Percentiles rank a stretch among this genome's conserved stretches.
These are phyloP conservation scores for Candidula unifasciata DNA, from an alignment of 2,888 invertebrate species.

Conservation along the genomic window DNA sequence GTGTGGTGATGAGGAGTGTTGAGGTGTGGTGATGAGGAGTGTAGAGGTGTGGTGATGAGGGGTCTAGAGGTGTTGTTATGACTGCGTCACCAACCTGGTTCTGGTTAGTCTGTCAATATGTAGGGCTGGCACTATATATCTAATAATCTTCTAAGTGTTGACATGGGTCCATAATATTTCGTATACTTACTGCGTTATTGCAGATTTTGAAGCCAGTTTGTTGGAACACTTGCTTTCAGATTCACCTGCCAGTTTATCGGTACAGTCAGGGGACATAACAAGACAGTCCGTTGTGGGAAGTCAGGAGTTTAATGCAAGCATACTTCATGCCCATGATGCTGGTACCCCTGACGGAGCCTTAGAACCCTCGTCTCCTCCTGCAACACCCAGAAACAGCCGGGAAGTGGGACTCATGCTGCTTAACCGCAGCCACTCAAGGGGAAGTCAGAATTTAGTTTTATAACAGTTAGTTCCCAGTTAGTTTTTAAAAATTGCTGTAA, in stretches of 20 bases:
- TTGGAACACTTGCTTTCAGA: background rate
- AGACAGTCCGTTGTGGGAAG: background rate
- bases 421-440: background rate
- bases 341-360: background rate
- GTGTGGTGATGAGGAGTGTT: too few relatives aligned
- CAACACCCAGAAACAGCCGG: constrained; percentile 15
- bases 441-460: constrained; percentile 16
- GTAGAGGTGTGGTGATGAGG: too few relatives aligned
- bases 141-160: too few relatives aligned
- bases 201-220: too few relatives aligned
- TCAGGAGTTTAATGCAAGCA: constrained; percentile 3
- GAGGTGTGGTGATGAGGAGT: too few relatives aligned
- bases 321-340: constrained; percentile 27
- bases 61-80: too few relatives aligned
- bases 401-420: constrained; percentile 15
- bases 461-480: background rate
- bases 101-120: too few relatives aligned
- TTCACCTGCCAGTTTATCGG: constrained; percentile 4
- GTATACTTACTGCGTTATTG: too few relatives aligned
- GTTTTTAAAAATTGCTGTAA: too few relatives aligned
- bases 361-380: constrained; percentile 30
- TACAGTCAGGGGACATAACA: constrained; percentile 47
- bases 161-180: too few relatives aligned
- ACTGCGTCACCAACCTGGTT: too few relatives aligned
- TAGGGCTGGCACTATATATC: too few relatives aligned